Evolutionary conservation across 2,113 vertebrate species (phyloP).

Genomic region (Calyptomena viridis): DNA sequence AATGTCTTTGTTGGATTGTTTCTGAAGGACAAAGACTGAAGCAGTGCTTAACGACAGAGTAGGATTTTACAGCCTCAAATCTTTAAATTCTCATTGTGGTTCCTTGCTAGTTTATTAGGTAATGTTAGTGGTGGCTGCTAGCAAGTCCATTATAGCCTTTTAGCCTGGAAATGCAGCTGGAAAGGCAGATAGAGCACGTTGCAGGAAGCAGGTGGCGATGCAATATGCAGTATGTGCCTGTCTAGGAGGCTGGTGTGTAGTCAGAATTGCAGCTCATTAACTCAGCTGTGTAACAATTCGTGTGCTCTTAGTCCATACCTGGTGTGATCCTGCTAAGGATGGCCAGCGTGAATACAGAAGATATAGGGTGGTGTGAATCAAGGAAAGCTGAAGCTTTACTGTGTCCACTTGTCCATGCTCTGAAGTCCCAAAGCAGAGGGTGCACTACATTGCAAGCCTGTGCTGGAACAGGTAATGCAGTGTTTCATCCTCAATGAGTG

Average conservation of each 20-base stretch:
- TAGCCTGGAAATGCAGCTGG: not conserved
- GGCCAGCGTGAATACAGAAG: not conserved
- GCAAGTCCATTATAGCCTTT: fast-evolving
- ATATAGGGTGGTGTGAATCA: not conserved
- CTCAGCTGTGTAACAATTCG: not conserved
- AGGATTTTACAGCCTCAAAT: not conserved
- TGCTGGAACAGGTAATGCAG: not conserved
- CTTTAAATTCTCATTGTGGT: not conserved
- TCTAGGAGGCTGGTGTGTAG: not conserved
- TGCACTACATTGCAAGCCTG: not conserved
- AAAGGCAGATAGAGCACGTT: not conserved
- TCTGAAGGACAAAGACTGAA: not conserved
- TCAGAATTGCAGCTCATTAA: not conserved
- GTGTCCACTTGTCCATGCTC: not conserved
- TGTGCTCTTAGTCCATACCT: not conserved
- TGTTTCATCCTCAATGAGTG: not conserved
- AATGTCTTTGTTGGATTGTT: not conserved
- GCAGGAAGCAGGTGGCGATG: not conserved
- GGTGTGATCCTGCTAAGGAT: not conserved
- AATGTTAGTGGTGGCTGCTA: not conserved
- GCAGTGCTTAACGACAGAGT: not conserved
- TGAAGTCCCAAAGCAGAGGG: not conserved
- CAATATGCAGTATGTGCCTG: fast-evolving
- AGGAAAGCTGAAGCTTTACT: not conserved
- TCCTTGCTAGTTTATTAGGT: not conserved